These are phyloP conservation scores for Chrysocyon brachyurus DNA, from an alignment of 2,797 vertebrate species.

Conservation along the genomic window DNA sequence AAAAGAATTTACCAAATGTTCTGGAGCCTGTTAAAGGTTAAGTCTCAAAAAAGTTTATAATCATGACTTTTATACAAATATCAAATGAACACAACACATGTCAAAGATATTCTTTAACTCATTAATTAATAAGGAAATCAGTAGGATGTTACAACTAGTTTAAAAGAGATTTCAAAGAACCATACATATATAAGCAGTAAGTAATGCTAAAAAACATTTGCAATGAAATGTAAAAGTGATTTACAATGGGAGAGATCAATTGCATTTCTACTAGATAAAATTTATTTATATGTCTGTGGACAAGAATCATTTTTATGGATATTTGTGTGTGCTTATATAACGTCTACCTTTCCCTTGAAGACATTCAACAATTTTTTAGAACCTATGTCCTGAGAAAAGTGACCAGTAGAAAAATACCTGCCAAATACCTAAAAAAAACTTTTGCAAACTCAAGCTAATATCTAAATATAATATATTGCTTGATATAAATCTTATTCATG, in stretches of 20 bases:
- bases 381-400: not conserved
- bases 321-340: not conserved
- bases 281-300: slow-evolving; percentile 5
- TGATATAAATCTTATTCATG: not conserved
- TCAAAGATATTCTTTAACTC: slow-evolving; percentile 13
- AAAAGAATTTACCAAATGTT: not conserved
- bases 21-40: not conserved
- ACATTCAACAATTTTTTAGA: not conserved
- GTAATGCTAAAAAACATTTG: not conserved
- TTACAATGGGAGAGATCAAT: not conserved
- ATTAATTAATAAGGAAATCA: slow-evolving; percentile 4
- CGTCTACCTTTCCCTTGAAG: not conserved
- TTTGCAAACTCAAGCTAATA: not conserved
- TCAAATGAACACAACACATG: not conserved
- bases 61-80: not conserved
- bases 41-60: slow-evolving; percentile 1
- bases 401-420: not conserved
- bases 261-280: not conserved
- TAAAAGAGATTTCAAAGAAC: slow-evolving; percentile 8
- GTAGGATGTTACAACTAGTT: not conserved
- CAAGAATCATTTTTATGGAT: not conserved
- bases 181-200: not conserved
- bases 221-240: not conserved
- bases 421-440: not conserved
- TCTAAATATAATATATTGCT: not conserved